Base-by-base conservation (phyloP, 2,888 invertebrate genomes). In the Luperina nickerlii region DNA sequence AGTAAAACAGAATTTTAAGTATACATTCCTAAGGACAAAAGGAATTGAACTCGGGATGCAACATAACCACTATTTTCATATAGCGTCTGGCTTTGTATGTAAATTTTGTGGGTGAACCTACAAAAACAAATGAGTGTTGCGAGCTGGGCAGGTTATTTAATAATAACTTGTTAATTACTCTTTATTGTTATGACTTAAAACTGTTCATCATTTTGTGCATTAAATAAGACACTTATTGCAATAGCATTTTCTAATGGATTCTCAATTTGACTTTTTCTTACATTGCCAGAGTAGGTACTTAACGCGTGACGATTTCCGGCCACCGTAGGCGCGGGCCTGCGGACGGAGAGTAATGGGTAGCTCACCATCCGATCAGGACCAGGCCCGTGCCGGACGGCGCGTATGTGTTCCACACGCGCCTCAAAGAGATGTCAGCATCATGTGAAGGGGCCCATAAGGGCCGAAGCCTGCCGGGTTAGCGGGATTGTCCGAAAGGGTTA, bases 81-180 rank as follows among this genome's bases (percentile, higher is more conserved):
- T 63, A 85, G 51, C 1, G 3, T 66, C n/a, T 27, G 81, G 63
- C 85, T 88, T 85, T 85, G 88, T 88, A 77, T 88, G 76, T 74
- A 63, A 85, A 85, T 85, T 76, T 76, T 63, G 60, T 68, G 48
- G 66, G 32, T 66, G 62, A 76, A 74, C 54, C 27, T 60, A 63
- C 48, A 63, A 85, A 88, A 88, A 88, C 74, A 85, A 85, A 84
- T 79, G 85, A 79, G n/a, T 70, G n/a, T 18, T 38, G 51, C 54
- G 13, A 32, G 24, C n/a, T 63, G 27, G 51, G 18, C 54, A 45
- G 24, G 45, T 65, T 62, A 27, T 75, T 78, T 65, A 83, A 38
- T 74, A 65, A 48, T 67, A 27, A 69, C 32, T 42, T 48, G 54
- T 76, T 54, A 54, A 38, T 67, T 27, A 63, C 48, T 66, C 11